Evolutionary conservation across 2,888 invertebrate genomes (phyloP).

Genomic region (Lasioglossum pauxillum): DNA sequence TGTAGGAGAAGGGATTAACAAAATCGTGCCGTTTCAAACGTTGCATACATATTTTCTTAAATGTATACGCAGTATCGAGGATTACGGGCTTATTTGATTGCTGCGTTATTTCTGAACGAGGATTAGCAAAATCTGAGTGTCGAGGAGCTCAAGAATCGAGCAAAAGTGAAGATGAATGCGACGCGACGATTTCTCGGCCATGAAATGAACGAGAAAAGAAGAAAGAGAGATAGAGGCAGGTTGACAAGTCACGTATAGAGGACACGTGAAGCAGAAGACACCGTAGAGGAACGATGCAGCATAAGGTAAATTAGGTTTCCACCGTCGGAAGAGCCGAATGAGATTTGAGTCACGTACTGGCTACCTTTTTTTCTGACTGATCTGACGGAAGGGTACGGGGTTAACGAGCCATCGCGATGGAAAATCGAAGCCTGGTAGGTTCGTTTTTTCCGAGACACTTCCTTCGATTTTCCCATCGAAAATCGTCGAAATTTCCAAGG

Average conservation of each 20-base stretch:
- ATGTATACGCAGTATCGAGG: neutral
- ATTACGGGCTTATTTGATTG: neutral
- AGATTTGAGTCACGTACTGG: conserved; percentile 82
- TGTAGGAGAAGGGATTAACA: neutral
- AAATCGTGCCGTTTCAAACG: neutral
- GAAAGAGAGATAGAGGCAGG: neutral
- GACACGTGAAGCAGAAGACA: conserved; percentile 39
- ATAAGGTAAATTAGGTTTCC: conserved; percentile 69
- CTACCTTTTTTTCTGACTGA: conserved; percentile 69
- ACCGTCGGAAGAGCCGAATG: conserved; percentile 70
- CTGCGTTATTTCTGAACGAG: neutral
- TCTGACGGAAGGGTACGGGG: conserved; percentile 44
- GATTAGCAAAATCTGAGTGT: neutral
- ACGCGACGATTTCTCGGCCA: neutral
- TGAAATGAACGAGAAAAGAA: neutral
- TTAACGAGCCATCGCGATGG: conserved; percentile 63
- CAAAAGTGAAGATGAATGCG: neutral
- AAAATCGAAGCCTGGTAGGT: conserved; percentile 41
- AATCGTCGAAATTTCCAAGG: neutral
- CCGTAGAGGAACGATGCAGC: conserved; percentile 29
- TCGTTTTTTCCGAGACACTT: conserved; percentile 28
- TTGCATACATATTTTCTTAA: neutral
- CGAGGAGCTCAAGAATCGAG: neutral
- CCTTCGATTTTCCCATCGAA: neutral
- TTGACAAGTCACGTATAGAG: conserved; percentile 55